Evolutionary conservation across 1,140 invertebrate species (phyloP).

Genomic region (Drosophila bifasciata): DNA sequence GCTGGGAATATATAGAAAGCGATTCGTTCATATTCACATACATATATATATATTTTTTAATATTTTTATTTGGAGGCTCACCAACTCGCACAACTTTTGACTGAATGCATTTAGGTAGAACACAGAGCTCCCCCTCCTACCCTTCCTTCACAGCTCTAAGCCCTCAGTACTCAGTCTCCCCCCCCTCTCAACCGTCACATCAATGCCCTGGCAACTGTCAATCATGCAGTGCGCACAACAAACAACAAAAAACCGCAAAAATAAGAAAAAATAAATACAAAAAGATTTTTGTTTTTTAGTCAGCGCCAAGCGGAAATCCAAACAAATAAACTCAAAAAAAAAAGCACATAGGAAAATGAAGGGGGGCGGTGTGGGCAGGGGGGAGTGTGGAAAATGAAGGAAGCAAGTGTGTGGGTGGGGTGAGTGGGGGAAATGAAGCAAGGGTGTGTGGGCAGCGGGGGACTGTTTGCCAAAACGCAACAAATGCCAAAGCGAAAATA

Average conservation of each 20-base stretch:
- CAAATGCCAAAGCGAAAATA: conserved; percentile 75
- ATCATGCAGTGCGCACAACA: conserved; percentile 50
- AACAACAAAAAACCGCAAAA: conserved; percentile 40
- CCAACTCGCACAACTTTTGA: conserved; percentile 62
- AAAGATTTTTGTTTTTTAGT: conserved; percentile 32
- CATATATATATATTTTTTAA: conserved; percentile 62
- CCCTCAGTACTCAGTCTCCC: no score
- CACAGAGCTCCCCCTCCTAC: background rate
- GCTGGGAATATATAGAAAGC: conserved; percentile 14
- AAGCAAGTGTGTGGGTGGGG: conserved; percentile 21
- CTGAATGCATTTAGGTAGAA: conserved; percentile 63
- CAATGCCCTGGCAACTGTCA: conserved; percentile 67
- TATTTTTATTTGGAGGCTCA: conserved; percentile 61
- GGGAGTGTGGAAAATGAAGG: background rate
- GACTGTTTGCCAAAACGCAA: conserved; percentile 67
- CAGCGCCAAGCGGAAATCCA: conserved; percentile 32
- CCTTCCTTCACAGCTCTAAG: no score
- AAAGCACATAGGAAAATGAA: background rate
- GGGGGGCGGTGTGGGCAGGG: conserved; percentile 23
- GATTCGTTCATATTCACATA: conserved; percentile 46
- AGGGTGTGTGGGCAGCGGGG: conserved; percentile 19
- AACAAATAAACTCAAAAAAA: conserved; percentile 52
- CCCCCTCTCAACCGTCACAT: conserved; percentile 12
- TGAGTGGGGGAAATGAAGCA: background rate
- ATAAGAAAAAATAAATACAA: conserved; percentile 34